A percentile compares a stretch with the other conserved stretches of the same genome.
Conservation (phyloP, 2,888 invertebrate species). For the Stramonita haemastoma region DNA sequence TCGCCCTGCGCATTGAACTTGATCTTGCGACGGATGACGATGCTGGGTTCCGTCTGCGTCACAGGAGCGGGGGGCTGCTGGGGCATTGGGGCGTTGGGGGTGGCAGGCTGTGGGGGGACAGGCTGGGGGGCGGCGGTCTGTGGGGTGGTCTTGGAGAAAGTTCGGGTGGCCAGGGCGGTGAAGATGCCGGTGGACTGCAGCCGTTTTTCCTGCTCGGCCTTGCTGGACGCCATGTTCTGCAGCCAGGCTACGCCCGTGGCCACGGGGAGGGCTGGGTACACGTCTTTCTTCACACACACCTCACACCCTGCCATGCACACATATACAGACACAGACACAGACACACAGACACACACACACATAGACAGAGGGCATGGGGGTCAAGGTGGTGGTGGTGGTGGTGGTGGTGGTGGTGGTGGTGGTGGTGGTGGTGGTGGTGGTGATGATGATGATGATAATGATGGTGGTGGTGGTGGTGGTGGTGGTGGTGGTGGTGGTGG, state of each 20-base stretch:
- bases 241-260: background rate
- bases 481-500: background rate
- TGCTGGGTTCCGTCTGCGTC: too few relatives aligned
- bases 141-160: too few relatives aligned
- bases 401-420: background rate
- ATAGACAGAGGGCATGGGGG: too few relatives aligned
- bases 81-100: too few relatives aligned
- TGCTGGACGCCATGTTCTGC: slow-evolving; percentile 9
- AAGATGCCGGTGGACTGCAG: background rate
- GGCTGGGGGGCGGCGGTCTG: too few relatives aligned
- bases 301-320: background rate
- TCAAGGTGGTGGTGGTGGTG: background rate
- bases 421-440: background rate
- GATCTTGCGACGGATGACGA: too few relatives aligned
- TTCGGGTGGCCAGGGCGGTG: background rate
- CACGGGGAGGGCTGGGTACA: background rate
- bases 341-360: too few relatives aligned
- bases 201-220: background rate
- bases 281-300: background rate
- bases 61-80: too few relatives aligned
- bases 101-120: too few relatives aligned
- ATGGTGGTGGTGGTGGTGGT: background rate
- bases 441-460: background rate
- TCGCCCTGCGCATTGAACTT: too few relatives aligned
- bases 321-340: too few relatives aligned